Percentiles rank a stretch among this genome's conserved stretches.
Conservation (phyloP, 2,888 invertebrate species). For the Eilema caniola region DNA sequence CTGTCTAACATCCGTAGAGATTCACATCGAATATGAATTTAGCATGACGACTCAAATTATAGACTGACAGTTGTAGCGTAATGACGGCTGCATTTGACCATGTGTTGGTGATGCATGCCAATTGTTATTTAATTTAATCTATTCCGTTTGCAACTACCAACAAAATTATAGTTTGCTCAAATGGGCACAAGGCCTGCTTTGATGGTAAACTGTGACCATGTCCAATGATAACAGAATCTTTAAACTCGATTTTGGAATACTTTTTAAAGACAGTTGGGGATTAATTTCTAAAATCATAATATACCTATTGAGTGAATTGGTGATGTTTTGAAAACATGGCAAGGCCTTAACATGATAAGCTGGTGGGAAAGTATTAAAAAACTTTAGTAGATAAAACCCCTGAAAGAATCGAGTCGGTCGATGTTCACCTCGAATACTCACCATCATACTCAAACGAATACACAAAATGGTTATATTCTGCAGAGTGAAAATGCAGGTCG, state of each 20-base stretch:
- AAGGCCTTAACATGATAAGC: neutral
- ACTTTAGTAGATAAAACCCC: too few species aligned
- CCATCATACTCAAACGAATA: too few species aligned
- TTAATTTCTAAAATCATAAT: neutral
- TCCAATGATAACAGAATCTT: neutral
- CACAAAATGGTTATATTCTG: too few species aligned
- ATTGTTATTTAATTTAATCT: neutral
- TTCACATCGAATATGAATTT: neutral
- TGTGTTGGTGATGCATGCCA: neutral
- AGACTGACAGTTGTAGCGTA: neutral
- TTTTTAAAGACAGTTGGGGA: too few species aligned
- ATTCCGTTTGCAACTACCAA: neutral
- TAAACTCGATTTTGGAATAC: too few species aligned
- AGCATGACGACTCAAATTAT: conserved; percentile 2
- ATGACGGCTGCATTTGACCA: conserved; percentile 1
- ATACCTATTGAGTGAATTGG: too few species aligned
- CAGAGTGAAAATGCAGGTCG: too few species aligned
- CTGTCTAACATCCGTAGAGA: neutral
- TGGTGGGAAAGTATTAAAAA: neutral
- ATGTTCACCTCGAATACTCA: too few species aligned
- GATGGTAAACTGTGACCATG: neutral
- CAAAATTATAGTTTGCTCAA: neutral
- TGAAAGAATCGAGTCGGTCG: too few species aligned
- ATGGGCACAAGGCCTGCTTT: neutral
- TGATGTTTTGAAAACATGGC: neutral